Evolutionary conservation across 2,113 vertebrate genomes (phyloP).

Genomic region (Pyxicephalus adspersus): DNA sequence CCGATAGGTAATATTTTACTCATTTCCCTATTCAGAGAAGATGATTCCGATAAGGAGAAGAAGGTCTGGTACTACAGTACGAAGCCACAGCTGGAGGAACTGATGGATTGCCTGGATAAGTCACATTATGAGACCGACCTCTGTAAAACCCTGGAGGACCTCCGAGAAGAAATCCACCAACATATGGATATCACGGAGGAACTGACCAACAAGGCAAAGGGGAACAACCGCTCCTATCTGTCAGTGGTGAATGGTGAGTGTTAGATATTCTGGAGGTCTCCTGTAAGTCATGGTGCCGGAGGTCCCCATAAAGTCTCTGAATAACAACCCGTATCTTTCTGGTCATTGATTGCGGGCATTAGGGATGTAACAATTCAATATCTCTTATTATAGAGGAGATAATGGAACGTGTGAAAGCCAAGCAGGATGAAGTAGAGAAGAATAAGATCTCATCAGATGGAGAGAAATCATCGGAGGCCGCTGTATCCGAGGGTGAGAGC

Average conservation of each 20-base stretch:
- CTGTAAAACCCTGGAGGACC: conserved; percentile 86
- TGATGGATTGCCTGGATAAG: conserved; percentile 86
- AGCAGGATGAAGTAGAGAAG: conserved; percentile 3
- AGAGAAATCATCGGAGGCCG: neutral
- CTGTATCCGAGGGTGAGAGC: neutral
- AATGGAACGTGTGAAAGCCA: conserved; percentile 14
- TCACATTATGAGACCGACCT: conserved; percentile 95
- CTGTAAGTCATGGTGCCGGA: no score
- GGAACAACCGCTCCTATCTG: conserved; percentile 91
- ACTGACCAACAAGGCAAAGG: conserved; percentile 92
- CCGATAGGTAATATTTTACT: neutral
- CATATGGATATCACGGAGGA: conserved; percentile 97
- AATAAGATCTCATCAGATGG: neutral
- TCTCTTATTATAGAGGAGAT: conserved; percentile 37
- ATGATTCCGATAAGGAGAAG: conserved; percentile 90
- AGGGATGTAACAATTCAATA: neutral
- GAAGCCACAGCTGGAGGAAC: conserved; percentile 86
- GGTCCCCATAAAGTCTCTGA: no score
- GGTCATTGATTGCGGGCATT: neutral
- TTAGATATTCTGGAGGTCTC: no score
- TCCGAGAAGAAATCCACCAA: conserved; percentile 87
- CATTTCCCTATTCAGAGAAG: conserved; percentile 76
- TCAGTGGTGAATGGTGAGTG: conserved; percentile 87
- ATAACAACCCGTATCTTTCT: neutral
- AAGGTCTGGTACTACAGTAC: conserved; percentile 97